These are phyloP conservation scores for Cynopterus sphinx DNA, from an alignment of 2,797 vertebrate genomes.

Conservation along the genomic window DNA sequence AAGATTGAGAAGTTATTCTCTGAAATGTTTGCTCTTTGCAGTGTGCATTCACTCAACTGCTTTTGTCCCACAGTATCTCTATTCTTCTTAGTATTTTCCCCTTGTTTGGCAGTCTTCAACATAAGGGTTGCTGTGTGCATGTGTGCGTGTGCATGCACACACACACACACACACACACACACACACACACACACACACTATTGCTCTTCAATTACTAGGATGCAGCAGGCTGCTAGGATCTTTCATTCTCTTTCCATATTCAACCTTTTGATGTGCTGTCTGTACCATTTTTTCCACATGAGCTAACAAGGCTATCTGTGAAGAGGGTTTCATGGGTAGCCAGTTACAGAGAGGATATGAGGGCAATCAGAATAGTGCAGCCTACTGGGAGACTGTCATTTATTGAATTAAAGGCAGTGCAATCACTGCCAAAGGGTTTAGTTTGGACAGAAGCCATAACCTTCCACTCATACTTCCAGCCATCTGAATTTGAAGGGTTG, in stretches of 20 bases:
- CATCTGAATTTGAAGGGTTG: constrained; percentile 32
- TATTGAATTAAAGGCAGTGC: constrained; percentile 67
- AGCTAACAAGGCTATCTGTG: constrained; percentile 75
- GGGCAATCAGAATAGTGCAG: constrained; percentile 63
- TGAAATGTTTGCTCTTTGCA: not conserved
- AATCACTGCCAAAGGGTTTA: constrained; percentile 54
- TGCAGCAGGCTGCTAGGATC: not conserved
- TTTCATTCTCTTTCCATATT: constrained; percentile 74
- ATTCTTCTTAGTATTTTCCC: constrained; percentile 8
- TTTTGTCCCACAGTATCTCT: constrained; percentile 42
- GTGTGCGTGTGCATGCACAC: not conserved
- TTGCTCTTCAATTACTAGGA: constrained; percentile 69
- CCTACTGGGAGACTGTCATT: constrained; percentile 56
- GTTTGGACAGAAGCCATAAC: constrained; percentile 40
- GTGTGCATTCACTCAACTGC: not conserved
- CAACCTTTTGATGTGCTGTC: constrained; percentile 69
- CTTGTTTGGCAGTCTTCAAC: constrained; percentile 46
- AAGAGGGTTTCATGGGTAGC: constrained; percentile 53
- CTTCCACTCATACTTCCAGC: constrained; percentile 38
- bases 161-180: constrained; percentile 12
- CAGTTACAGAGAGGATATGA: constrained; percentile 72
- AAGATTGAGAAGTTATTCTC: constrained; percentile 14
- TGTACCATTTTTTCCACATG: constrained; percentile 19
- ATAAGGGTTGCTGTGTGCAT: not conserved
- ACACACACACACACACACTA: constrained; percentile 25